Base-by-base conservation (phyloP, 2,888 invertebrate genomes). In the Linhomoeus sp. region DNA sequence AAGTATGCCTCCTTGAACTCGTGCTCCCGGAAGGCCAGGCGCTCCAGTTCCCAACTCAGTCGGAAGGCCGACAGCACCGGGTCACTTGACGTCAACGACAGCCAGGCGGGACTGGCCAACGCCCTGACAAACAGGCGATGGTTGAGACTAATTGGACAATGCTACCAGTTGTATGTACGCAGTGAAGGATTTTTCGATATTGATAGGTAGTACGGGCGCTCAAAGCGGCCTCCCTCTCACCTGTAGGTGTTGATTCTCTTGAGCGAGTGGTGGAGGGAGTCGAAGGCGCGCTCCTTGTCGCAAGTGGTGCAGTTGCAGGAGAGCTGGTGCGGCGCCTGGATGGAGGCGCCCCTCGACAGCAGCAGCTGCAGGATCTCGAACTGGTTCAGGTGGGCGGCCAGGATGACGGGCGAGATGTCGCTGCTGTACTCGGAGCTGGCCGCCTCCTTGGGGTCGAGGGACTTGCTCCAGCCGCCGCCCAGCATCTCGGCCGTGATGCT, bases 301-400 rank as follows among this genome's bases (percentile, higher is more conserved):
- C 71, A 72, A 26, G 59, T 58, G 42, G 63, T 61, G 55, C 72
- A 72, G n/a, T 61, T 57, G 53, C 70, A 71, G 2, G 67, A 66
- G 33, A 68, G 58, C 25, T 64, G 62, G 52, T 71, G 71, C 1
- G 71, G 71, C 43, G 63, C 39, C 40, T 61, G 59, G 42, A 61
- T 61, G 22, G 47, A 51, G 7, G 61, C 61, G 46, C 56, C 59
- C 42, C 58, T 63, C 9, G 68, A 63, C 42, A 73, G 56, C 39
- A 73, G 61, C 56, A 73, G 65, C 58, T 73, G 72, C 3, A 73
- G 63, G 49, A 73, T 73, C 57, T 73, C 73, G 57, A 73, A 73
- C 60, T 73, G 73, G 57, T 73, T 72, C 58, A 70, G 69, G 51
- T 70, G 70, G 14, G 70, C 69, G 2, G 70, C 70, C 23, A 71